Conservation (phyloP, 2,888 invertebrate species). For the Clistopyga incitator region DNA sequence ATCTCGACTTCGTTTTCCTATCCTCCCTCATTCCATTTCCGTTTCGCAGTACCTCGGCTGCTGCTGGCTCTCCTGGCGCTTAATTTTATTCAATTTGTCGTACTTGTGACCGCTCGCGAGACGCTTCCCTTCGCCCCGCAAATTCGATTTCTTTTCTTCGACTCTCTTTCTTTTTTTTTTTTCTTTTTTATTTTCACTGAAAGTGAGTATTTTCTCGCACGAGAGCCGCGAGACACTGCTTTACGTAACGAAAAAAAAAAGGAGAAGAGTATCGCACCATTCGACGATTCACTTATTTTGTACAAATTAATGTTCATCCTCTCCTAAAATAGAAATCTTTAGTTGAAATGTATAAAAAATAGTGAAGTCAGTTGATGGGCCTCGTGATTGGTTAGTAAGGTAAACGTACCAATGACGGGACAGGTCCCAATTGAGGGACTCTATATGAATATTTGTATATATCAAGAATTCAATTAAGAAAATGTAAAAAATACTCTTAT, state of each 20-base stretch:
- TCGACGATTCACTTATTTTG: neutral
- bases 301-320: neutral
- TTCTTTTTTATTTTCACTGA: conserved; percentile 1
- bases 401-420: too few relatives aligned
- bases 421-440: too few relatives aligned
- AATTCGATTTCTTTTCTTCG: conserved; percentile 48
- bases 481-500: too few relatives aligned
- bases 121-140: conserved; percentile 23
- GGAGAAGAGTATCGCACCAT: neutral
- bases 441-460: too few relatives aligned
- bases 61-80: neutral
- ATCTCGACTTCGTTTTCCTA: conserved; percentile 3
- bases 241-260: neutral
- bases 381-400: too few relatives aligned
- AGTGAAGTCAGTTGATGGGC: too few relatives aligned
- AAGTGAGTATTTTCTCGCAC: conserved; percentile 38
- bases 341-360: too few relatives aligned
- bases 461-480: too few relatives aligned
- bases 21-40: conserved; percentile 48
- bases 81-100: conserved; percentile 57
- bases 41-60: conserved; percentile 55
- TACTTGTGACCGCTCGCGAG: conserved; percentile 19
- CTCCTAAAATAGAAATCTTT: too few relatives aligned
- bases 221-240: neutral
- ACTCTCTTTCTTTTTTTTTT: neutral